Conservation (phyloP, 23 tunicate genomes). For the Styela clava region DNA sequence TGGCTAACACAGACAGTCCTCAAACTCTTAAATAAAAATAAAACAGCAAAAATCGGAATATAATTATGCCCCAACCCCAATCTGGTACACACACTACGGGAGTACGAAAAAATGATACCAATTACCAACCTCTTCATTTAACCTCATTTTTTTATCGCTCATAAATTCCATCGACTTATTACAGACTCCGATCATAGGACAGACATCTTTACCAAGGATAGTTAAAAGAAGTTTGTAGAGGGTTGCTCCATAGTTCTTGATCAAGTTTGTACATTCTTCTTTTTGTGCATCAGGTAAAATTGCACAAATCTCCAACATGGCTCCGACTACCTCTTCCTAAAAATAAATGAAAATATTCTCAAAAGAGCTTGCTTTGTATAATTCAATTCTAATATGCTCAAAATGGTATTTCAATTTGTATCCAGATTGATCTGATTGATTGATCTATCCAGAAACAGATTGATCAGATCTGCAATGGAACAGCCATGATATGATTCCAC, state of each 20-base stretch:
- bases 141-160: no score
- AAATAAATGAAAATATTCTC: not conserved
- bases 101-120: no score
- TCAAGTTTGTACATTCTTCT: constrained; percentile 30
- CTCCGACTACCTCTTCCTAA: constrained; percentile 46
- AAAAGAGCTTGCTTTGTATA: not conserved
- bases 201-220: not conserved
- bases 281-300: constrained; percentile 31
- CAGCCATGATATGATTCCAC: no score
- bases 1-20: no score
- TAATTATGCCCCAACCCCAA: no score
- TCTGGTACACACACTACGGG: no score
- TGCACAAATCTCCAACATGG: constrained; percentile 45
- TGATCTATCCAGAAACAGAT: no score
- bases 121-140: no score
- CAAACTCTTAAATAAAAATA: no score
- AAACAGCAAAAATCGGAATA: no score
- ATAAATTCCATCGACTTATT: not conserved
- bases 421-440: no score
- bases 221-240: not conserved
- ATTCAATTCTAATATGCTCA: not conserved
- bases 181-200: not conserved
- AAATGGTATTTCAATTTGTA: not conserved
- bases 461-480: no score
- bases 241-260: constrained; percentile 32